phyloP scores from a whole-genome alignment of 2,888 invertebrate species.

The Antitype chi region DNA sequence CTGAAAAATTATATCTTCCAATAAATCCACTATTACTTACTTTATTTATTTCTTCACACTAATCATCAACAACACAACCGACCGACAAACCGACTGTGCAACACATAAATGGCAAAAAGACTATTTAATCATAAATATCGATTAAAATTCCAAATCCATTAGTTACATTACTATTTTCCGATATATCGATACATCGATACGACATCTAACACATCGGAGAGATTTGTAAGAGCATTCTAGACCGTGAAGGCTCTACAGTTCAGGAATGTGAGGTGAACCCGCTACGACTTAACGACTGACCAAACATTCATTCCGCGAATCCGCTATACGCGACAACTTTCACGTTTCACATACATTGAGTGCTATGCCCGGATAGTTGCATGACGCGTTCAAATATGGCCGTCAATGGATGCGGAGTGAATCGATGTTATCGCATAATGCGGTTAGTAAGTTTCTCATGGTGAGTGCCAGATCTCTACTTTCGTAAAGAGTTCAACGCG shows the following conservation, averaged over 20 bases:
- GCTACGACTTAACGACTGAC: constrained; percentile 63
- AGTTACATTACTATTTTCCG: background rate
- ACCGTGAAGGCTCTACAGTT: constrained; percentile 60
- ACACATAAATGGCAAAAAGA: background rate
- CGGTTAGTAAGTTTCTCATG: constrained; percentile 43
- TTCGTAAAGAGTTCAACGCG: constrained; percentile 88
- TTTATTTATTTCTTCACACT: background rate
- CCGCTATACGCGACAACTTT: constrained; percentile 60
- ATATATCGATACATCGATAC: constrained; percentile 7
- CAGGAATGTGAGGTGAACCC: constrained; percentile 74
- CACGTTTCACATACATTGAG: constrained; percentile 56
- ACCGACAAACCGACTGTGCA: background rate
- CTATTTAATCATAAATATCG: constrained; percentile 4
- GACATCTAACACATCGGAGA: constrained; percentile 35
- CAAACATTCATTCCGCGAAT: constrained; percentile 64
- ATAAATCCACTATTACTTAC: background rate
- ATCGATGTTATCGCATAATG: constrained; percentile 26
- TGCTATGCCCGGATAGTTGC: background rate
- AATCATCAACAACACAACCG: background rate
- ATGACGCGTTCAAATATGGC: background rate
- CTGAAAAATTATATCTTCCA: background rate
- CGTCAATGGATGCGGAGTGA: constrained; percentile 53
- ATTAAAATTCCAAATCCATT: constrained; percentile 20
- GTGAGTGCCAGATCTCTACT: constrained; percentile 73
- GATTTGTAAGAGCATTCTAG: constrained; percentile 69